phyloP scores from a whole-genome alignment of 2,797 vertebrate genomes.

The Tragelaphus oryx region DNA sequence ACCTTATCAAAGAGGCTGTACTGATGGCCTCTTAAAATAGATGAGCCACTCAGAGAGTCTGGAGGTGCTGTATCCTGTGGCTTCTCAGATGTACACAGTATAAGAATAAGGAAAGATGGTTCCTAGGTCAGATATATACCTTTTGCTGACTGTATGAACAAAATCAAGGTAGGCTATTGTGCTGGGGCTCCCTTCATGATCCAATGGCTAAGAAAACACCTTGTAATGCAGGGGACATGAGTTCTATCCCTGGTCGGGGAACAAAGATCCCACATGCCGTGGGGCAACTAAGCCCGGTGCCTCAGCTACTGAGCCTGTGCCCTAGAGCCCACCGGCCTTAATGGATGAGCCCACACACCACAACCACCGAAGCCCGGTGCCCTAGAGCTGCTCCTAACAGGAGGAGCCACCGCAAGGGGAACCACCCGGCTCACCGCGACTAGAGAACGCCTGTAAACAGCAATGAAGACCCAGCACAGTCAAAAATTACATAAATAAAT shows the following conservation, averaged over 20 bases:
- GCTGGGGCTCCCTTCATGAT: neutral
- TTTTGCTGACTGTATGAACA: neutral
- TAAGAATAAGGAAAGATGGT: neutral
- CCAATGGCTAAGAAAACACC: neutral
- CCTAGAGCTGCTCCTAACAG: neutral
- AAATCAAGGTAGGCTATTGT: neutral
- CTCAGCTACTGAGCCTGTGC: neutral
- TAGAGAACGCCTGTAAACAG: neutral
- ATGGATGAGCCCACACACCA: neutral
- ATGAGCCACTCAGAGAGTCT: neutral
- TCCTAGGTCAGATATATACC: neutral
- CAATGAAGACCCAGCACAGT: neutral
- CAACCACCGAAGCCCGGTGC: neutral
- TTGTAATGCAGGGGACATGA: neutral
- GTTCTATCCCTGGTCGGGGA: neutral
- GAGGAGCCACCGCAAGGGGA: neutral
- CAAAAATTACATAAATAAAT: neutral
- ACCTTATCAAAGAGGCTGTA: neutral
- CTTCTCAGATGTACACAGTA: neutral
- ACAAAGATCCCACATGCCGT: neutral
- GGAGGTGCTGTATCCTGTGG: neutral
- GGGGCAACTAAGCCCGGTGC: neutral
- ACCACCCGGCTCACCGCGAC: neutral
- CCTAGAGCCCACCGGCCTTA: neutral
- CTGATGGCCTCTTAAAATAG: conserved; percentile 33